Conservation (phyloP, 1,140 invertebrate species). For the Ganaspis sp. region DNA sequence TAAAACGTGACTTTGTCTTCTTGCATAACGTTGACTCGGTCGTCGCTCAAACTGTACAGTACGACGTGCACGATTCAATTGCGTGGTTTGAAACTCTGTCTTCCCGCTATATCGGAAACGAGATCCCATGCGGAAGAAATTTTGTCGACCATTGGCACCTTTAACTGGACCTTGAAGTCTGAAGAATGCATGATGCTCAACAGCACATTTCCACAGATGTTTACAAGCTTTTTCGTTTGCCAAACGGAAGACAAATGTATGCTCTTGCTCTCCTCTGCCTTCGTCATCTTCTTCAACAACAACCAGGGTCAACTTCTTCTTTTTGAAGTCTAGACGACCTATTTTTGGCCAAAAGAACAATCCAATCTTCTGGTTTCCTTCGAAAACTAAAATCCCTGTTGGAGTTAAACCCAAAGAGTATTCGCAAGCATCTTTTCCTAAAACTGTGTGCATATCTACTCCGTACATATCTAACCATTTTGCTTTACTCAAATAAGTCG, state of each 20-base stretch:
- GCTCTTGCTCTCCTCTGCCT: conserved; percentile 90
- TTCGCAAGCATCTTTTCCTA: conserved; percentile 96
- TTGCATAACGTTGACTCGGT: conserved; percentile 96
- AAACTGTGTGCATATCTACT: conserved; percentile 95
- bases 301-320: conserved; percentile 95
- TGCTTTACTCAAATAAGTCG: conserved; percentile 93
- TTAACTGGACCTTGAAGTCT: conserved; percentile 93
- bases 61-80: conserved; percentile 89
- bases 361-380: conserved; percentile 96
- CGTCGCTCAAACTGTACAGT: conserved; percentile 96
- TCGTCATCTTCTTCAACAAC: conserved; percentile 98
- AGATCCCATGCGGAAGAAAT: conserved; percentile 98
- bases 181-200: conserved; percentile 99
- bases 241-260: conserved; percentile 88
- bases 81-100: conserved; percentile 97
- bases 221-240: conserved; percentile 99
- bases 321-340: conserved; percentile 95
- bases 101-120: conserved; percentile 95
- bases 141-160: conserved; percentile 91
- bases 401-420: conserved; percentile 98
- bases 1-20: conserved; percentile 90
- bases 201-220: conserved; percentile 99
- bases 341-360: conserved; percentile 99
- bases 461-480: conserved; percentile 98
- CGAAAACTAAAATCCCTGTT: conserved; percentile 97